phyloP scores from a whole-genome alignment of 2,888 invertebrate species.

The Onchidella celtica region DNA sequence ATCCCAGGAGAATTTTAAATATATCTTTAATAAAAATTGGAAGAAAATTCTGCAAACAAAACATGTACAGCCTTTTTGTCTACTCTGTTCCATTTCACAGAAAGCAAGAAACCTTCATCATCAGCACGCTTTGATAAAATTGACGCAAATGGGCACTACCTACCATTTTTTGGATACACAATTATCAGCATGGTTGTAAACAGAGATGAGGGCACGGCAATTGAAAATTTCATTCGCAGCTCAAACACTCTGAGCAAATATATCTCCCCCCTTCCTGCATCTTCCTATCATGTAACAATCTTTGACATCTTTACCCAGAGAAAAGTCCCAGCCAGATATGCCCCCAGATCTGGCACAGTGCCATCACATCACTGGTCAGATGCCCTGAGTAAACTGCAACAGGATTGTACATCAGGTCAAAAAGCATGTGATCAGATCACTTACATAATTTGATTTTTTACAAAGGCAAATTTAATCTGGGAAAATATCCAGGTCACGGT shows the following conservation, averaged over 20 bases:
- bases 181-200: neutral
- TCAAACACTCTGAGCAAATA: neutral
- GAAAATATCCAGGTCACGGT: neutral
- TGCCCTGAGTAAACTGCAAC: neutral
- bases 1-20: no score
- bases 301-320: neutral
- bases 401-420: neutral
- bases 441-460: neutral
- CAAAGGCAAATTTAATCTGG: neutral
- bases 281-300: constrained; percentile 2
- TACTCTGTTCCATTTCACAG: no score
- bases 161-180: neutral
- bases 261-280: neutral
- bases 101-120: no score
- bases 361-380: neutral
- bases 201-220: neutral
- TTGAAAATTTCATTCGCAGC: neutral
- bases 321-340: neutral
- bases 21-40: no score
- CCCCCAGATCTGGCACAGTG: neutral
- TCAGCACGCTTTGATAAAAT: no score
- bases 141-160: neutral
- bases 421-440: neutral
- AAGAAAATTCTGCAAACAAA: no score
- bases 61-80: no score